Evolutionary conservation across 2,797 vertebrate genomes (phyloP), one percentile per base, ranked within the genome.

Genomic region (Cephalopachus bancanus): DNA sequence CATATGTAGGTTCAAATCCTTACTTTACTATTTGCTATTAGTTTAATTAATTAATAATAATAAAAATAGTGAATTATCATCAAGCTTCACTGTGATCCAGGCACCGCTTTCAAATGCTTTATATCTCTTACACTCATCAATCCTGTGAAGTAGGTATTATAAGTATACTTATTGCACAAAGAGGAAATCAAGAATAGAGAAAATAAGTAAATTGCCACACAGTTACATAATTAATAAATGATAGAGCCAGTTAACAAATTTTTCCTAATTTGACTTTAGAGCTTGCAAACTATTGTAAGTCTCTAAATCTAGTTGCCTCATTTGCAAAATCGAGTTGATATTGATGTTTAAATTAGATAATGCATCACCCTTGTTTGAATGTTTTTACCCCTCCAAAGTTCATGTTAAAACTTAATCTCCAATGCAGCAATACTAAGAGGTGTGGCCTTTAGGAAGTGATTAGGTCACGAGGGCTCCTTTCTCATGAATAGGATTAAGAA

Each of bases 321-420:
- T n/a, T 26, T 94, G n/a, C 62, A 71, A 91, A 79, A 64, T 55
- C 64, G 28, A 91, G 67, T 53, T 91, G 49, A 80, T n/a, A 20
- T 16, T 33, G 44, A 80, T 6, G 20, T 24, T 71, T 62, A 79
- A 78, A n/a, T 51, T 57, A 65, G 59, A 81, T 72, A 19, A 74
- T 49, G 1, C 51, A 55, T 53, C 14, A 22, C 10, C 4, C 37
- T 90, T 7, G 1, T 67, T 19, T 79, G 62, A 79, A 67, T 24
- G 3, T 51, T 53, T 74, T 14, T 57, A 7, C 69, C 12, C 71
- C 44, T 57, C 16, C 75, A 9, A 79, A 55, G 33, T 20, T 53
- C 6, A 14, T 19, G 30, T 37, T 33, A n/a, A 59, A 24, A 76
- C 10, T 65, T 57, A 55, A 37, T 44, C 7, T 74, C 37, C 69